Evolutionary conservation across 2,888 invertebrate genomes (phyloP).

Genomic region (Dilophus febrilis): DNA sequence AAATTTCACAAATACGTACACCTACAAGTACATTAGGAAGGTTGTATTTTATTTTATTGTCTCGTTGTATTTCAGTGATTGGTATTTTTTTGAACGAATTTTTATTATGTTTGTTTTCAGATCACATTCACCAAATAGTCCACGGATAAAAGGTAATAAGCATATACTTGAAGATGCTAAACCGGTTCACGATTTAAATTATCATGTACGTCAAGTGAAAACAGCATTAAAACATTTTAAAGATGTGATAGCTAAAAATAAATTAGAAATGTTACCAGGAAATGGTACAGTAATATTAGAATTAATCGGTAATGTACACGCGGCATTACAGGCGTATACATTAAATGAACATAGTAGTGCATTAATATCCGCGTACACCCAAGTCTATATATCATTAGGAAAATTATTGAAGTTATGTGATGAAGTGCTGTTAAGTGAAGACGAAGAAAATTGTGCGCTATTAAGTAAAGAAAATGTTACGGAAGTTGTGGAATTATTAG

Average conservation of each 20-base stretch:
- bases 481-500: conserved; percentile 50
- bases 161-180: conserved; percentile 36
- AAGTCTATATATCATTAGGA: conserved; percentile 72
- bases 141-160: conserved; percentile 35
- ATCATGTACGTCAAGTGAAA: conserved; percentile 57
- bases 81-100: too few species aligned
- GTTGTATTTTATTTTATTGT: too few species aligned
- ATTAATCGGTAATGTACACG: conserved; percentile 75
- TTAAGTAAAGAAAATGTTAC: conserved; percentile 44
- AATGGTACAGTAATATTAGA: conserved; percentile 88
- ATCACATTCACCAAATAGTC: conserved; percentile 47
- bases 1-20: conserved; percentile 77
- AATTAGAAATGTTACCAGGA: conserved; percentile 82
- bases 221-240: conserved; percentile 74
- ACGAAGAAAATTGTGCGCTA: conserved; percentile 31
- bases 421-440: conserved; percentile 62
- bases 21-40: conserved; percentile 38
- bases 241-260: conserved; percentile 82
- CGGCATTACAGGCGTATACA: conserved; percentile 31
- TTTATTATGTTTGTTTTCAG: conserved; percentile 26
- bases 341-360: conserved; percentile 28
- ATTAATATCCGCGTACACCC: conserved; percentile 55
- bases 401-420: conserved; percentile 79
- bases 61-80: too few species aligned
- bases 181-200: conserved; percentile 54